These are phyloP conservation scores for Rhagium mordax DNA, from an alignment of 2,888 invertebrate species.

Conservation along the genomic window DNA sequence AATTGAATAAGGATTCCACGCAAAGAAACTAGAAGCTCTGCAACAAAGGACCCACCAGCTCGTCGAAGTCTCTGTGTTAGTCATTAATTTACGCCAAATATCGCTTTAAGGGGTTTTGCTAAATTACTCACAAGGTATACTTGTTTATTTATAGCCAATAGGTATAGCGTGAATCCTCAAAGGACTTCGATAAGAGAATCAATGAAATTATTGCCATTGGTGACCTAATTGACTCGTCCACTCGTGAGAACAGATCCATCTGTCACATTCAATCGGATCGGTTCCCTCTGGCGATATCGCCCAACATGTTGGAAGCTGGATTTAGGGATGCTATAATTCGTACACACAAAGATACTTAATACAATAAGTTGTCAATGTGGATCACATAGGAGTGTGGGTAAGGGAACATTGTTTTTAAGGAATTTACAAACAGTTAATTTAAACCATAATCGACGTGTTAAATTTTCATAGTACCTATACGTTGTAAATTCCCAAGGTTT, in stretches of 20 bases:
- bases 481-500: no score
- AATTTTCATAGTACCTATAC: no score
- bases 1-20: conserved; percentile 64
- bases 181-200: conserved; percentile 37
- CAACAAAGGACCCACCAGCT: conserved; percentile 58
- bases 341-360: not conserved
- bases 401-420: not conserved
- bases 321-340: conserved; percentile 5
- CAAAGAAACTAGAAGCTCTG: conserved; percentile 57
- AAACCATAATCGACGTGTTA: no score
- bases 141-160: conserved; percentile 48
- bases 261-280: conserved; percentile 27
- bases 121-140: conserved; percentile 50
- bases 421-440: not conserved
- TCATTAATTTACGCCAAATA: conserved; percentile 61
- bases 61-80: conserved; percentile 49
- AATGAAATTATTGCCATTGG: conserved; percentile 35
- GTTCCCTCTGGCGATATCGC: conserved; percentile 4
- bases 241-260: conserved; percentile 25
- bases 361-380: not conserved
- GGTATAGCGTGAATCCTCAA: conserved; percentile 41
- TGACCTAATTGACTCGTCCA: conserved; percentile 33
- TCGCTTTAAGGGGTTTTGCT: conserved; percentile 56
- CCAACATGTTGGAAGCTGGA: not conserved
- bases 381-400: not conserved